Base-by-base conservation (phyloP, 1,140 invertebrate species). In the Aphidius ervi region DNA sequence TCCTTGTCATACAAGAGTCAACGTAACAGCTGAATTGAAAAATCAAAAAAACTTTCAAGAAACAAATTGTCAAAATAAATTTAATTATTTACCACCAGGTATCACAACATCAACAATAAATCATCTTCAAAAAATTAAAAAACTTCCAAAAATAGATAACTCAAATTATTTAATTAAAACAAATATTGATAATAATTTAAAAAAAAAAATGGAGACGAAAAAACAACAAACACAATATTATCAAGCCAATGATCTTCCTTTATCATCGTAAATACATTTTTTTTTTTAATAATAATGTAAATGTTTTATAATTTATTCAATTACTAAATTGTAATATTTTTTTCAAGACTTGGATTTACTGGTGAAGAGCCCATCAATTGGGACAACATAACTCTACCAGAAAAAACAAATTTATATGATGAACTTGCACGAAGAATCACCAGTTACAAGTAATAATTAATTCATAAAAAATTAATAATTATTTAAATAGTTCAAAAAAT, bases 1-100 rank as follows among this genome's bases (percentile, higher is more conserved):
- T 74, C 86, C 86, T 0, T 80, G 80, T 40, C 79, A 82, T 64
- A 85, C 86, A 4, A 82, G 85, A 70, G 82, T 87, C 6, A 83
- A 85, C 72, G 82, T 87, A 3, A 82, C 84, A 56, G 16, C 41
- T 48, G 67, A 75, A 37, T 16, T 56, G 9, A 67, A 40, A n/a
- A 59, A 65, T 63, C 62, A 58, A 48, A 67, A 64, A 46, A 64
- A 41, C 40, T 45, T 63, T 3, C 2, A 31, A 31, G 10, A 55
- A 9, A 23, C 58, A 6, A 49, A 46, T 57, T 16, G 23, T 8
- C 39, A 45, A 37, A 31, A 62, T 39, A 56, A 57, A 56, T 58
- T 63, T 9, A 56, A 69, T 52, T 70, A 78, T 61, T 63, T 73
- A 50, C 68, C 70, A 2, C 60, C 63, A 9, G 69, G 68, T 40